Conservation (phyloP, 2,888 invertebrate species). For the Acanthopleura granulata region DNA sequence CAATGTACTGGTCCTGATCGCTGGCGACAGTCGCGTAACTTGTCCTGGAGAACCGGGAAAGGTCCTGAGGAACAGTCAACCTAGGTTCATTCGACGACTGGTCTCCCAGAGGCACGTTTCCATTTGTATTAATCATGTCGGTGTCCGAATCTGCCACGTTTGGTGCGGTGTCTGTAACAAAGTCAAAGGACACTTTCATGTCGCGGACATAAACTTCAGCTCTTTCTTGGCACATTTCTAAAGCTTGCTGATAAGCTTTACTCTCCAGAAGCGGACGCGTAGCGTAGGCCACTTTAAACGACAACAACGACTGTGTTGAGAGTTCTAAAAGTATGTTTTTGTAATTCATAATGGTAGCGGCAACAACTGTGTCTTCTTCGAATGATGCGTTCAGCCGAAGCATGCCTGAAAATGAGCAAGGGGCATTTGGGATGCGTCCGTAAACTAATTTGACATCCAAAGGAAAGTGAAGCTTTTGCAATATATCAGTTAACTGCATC, state of each 20-base stretch:
- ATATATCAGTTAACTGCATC: conserved; percentile 50
- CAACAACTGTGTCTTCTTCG: conserved; percentile 50
- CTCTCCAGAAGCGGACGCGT: conserved; percentile 38
- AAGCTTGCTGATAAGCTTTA: conserved; percentile 42
- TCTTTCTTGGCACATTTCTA: conserved; percentile 46
- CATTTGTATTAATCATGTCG: too few relatives aligned
- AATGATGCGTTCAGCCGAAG: conserved; percentile 47
- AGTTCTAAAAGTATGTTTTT: conserved; percentile 57
- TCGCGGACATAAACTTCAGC: conserved; percentile 51
- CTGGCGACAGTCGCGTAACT: too few relatives aligned
- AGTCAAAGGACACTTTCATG: conserved; percentile 53
- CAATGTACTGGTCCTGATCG: too few relatives aligned
- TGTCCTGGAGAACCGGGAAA: too few relatives aligned
- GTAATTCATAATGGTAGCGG: conserved; percentile 50
- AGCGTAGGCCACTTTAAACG: conserved; percentile 44
- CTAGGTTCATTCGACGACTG: too few relatives aligned
- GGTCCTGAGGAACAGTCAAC: too few relatives aligned
- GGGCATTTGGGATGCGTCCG: conserved; percentile 52
- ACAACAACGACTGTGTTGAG: conserved; percentile 44
- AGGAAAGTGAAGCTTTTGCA: conserved; percentile 43
- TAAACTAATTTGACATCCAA: conserved; percentile 53
- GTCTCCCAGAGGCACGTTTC: too few relatives aligned
- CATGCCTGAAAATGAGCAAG: conserved; percentile 55
- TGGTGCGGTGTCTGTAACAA: conserved; percentile 22
- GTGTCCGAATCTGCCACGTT: too few relatives aligned